These are phyloP conservation scores for Drosophila prosaltans DNA, from an alignment of 1,140 invertebrate species.

Conservation along the genomic window DNA sequence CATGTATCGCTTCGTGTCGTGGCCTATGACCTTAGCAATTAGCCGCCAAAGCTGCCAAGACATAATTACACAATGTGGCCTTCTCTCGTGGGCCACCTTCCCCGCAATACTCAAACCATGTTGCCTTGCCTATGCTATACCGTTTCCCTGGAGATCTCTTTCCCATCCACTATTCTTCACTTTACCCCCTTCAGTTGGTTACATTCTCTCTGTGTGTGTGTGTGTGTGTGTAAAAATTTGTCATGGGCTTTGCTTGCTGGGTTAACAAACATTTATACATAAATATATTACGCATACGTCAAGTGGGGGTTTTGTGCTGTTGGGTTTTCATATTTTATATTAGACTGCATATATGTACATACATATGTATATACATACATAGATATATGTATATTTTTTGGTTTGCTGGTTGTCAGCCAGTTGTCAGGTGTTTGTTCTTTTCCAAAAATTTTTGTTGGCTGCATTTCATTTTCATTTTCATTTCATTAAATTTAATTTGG, in stretches of 20 bases:
- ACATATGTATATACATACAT: background rate
- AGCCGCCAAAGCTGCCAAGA: constrained; percentile 33
- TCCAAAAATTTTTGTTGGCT: constrained; percentile 17
- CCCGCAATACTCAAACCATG: background rate
- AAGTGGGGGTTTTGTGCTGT: constrained; percentile 4
- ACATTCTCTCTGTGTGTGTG: background rate
- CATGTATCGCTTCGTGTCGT: constrained; percentile 17
- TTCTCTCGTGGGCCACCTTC: background rate
- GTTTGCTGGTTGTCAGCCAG: constrained; percentile 38
- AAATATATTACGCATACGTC: constrained; percentile 23
- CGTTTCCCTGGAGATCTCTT: background rate
- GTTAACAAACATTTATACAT: background rate
- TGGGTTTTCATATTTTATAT: constrained; percentile 8
- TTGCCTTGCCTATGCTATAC: background rate
- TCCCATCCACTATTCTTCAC: background rate
- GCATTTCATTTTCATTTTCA: constrained; percentile 40
- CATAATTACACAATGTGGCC: constrained; percentile 34
- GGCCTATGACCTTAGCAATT: constrained; percentile 36
- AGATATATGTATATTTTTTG: background rate
- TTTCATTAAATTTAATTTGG: constrained; percentile 60
- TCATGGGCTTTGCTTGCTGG: background rate
- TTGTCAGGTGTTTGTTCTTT: constrained; percentile 49
- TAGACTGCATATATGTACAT: background rate
- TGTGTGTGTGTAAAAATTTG: constrained; percentile 6
- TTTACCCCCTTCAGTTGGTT: background rate